Percentiles rank a stretch among this genome's conserved stretches.
phyloP scores from a whole-genome alignment of 2,113 vertebrate species.

The Stictonetta naevosa region DNA sequence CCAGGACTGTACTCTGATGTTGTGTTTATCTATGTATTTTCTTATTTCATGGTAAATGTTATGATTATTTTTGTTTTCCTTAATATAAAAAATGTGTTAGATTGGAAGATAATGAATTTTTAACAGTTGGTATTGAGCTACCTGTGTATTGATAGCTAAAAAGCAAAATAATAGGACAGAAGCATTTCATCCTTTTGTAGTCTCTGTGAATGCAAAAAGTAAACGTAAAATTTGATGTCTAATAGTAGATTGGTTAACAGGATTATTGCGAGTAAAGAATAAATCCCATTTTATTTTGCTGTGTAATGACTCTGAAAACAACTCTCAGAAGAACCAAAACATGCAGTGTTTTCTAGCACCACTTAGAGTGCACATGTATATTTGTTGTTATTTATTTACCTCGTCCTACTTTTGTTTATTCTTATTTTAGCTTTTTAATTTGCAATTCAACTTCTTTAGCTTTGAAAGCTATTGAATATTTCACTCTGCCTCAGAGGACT shows the following conservation, averaged over 20 bases:
- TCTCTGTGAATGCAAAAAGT: background rate
- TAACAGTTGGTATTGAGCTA: background rate
- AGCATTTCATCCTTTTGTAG: background rate
- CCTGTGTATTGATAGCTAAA: background rate
- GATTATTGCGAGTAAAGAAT: background rate
- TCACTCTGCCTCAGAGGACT: background rate
- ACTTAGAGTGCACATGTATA: background rate
- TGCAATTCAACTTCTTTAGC: conserved; percentile 18
- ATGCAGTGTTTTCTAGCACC: background rate
- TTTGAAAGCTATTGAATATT: conserved; percentile 31
- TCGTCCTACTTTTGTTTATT: conserved; percentile 22
- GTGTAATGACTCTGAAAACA: background rate
- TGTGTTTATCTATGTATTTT: background rate
- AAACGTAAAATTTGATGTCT: background rate
- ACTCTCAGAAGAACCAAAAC: background rate
- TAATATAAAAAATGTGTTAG: background rate
- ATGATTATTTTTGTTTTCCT: background rate
- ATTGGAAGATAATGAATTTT: background rate
- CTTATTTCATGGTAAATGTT: background rate
- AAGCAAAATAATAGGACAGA: background rate
- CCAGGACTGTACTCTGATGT: background rate
- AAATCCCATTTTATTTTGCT: background rate
- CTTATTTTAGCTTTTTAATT: conserved; percentile 38
- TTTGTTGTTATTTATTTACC: conserved; percentile 37
- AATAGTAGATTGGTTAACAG: background rate